Evolutionary conservation across 2,888 invertebrate species (phyloP), one percentile per base, ranked within the genome.

Genomic region (Lypha dubia): DNA sequence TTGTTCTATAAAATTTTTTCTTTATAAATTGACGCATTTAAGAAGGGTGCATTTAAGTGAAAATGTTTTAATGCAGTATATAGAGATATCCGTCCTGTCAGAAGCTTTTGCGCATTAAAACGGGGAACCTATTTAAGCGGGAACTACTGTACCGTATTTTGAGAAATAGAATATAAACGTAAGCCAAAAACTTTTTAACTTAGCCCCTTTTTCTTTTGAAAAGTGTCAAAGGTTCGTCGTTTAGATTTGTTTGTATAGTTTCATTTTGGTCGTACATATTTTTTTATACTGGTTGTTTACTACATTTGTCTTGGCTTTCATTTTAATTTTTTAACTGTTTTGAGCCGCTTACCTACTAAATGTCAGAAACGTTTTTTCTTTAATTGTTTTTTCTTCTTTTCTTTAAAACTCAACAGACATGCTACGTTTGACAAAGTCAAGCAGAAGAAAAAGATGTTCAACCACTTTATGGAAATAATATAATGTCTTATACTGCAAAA

Each of bases 321-420:
- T 62, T 44, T 76, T 77, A 32, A 62, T 71, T 65, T 35, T 9
- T 73, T 28, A 24, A 15, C 62, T 80, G 62, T 53, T 56, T 84
- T 80, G 53, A 70, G 51, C 70, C 70, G 56, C 74, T 84, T 84
- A 79, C 68, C 77, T 81, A 74, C 68, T 81, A 77, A 81, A 81
- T 80, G 46, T 41, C 32, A 28, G 70, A 13, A 73, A 49, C 15
- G 20, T 58, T 46, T 28, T 38, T 58, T 65, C 38, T 49, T 46
- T 7, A 58, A 15, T 49, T 5, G 46, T 41, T 3, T 22, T 38
- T 3, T 65, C 65, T 49, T 49, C 24, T 7, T 65, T 28, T 38
- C 9, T 49, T 51, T 4, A 35, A n/a, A 70, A 62, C 53, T 8
- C 13, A 65, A 84, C 24, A 32, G 76, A 73, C 80, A 76, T 84